These are phyloP conservation scores for Drosophila athabasca DNA, from an alignment of 1,140 invertebrate genomes.

Conservation along the genomic window DNA sequence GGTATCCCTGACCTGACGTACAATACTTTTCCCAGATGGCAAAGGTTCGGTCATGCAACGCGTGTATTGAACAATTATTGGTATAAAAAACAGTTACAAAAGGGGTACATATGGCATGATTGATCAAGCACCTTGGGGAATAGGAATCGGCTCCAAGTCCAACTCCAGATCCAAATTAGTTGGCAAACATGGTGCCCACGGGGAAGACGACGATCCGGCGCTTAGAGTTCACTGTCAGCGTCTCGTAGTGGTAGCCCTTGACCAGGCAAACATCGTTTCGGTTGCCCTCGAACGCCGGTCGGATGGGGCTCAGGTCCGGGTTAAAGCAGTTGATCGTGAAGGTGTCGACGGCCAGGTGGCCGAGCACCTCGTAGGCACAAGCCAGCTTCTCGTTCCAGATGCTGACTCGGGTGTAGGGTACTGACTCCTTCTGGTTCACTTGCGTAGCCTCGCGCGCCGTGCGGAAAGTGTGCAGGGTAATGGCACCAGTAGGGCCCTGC, in stretches of 20 bases:
- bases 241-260: slow-evolving; percentile 74
- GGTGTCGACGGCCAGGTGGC: slow-evolving; percentile 20
- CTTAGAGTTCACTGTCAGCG: slow-evolving; percentile 31
- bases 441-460: slow-evolving; percentile 70
- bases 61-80: too few species aligned
- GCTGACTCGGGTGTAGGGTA: slow-evolving; percentile 49
- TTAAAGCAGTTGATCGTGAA: slow-evolving; percentile 66
- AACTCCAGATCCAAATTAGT: slow-evolving; percentile 36
- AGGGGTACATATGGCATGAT: slow-evolving; percentile 20
- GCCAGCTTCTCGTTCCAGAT: slow-evolving; percentile 77
- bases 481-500: slow-evolving; percentile 44
- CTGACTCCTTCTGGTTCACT: slow-evolving; percentile 53
- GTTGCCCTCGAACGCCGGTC: slow-evolving; percentile 1
- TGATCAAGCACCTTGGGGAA: slow-evolving; percentile 26
- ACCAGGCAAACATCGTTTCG: slow-evolving; percentile 51
- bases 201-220: slow-evolving; percentile 71
- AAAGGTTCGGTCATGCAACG: too few species aligned
- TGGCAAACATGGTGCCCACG: slow-evolving; percentile 75
- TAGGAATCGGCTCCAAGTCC: slow-evolving; percentile 1
- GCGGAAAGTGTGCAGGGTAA: slow-evolving; percentile 71
- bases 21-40: too few species aligned
- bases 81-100: background rate
- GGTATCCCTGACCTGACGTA: too few species aligned
- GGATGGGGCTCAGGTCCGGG: slow-evolving; percentile 48
- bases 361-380: slow-evolving; percentile 69